Base-by-base conservation (phyloP, 2,888 invertebrate species). In the Napeogenes sylphis region DNA sequence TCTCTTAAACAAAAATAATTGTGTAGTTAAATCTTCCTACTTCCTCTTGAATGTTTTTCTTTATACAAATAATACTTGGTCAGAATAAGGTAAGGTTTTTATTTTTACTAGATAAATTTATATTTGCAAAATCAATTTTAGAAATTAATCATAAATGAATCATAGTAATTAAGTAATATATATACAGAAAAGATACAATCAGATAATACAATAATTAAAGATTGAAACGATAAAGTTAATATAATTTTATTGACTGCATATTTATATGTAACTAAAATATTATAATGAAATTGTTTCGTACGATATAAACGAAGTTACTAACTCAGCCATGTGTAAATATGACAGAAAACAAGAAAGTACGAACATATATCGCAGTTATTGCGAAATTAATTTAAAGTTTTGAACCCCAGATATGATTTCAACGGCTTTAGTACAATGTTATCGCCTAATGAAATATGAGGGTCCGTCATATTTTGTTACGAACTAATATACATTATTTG, bases 341-440 rank as follows among this genome's bases (percentile, higher is more conserved):
- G 53, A 45, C 56, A 63, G 45, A 30, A 61, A 66, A 64, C 61
- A 61, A 62, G 61, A 59, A 64, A 66, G 59, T 66, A 61, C 45
- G 59, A 60, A 32, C 60, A 60, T 60, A 60, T 60, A 60, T 63
- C 54, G 54, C 30, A 46, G 54, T 63, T 66, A 64, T 59, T 64
- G 59, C 56, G 51, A 59, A 64, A 62, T 66, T 66, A 66, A 66
- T 66, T 61, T 56, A 59, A 62, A 66, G 63, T 66, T 66, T 63
- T 56, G 47, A 57, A 42, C 55, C 58, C 32, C 21, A 56, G 35
- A 47, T 60, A 60, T 59, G 64, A 59, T 62, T 64, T 62, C 59
- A 66, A 61, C 55, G 61, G 59, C 55, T 61, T 55, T 62, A 58
- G 46, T 58, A 63, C 60, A 63, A 60, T 60, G 60, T 65, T 63